Evolutionary conservation across 23 tunicate species (phyloP), one percentile per base, ranked within the genome.

Genomic region (Aplidium turbinatum): DNA sequence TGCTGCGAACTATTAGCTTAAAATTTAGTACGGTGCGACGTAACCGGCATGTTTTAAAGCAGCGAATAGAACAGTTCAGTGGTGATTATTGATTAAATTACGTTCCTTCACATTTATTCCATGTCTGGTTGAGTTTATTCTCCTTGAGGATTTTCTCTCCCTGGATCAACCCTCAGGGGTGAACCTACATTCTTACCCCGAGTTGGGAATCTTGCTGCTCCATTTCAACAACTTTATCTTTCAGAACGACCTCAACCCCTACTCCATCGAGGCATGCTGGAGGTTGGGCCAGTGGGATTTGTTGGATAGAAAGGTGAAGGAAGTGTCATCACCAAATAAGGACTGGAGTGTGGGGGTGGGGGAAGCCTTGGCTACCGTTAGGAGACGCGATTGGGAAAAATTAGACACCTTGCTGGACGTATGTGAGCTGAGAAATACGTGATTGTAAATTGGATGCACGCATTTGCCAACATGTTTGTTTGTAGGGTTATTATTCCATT

Each of bases 231-330:
- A 42, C 16, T 42, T 42, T 16, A 42, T 0, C 11, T 51, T 39
- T 2, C 45, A 90, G 97, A 47, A 73, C 38, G 91, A 84, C 16
- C 55, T 91, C 27, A 68, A 75, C 23, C 39, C 83, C 9, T 79
- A 55, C 38, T 58, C 77, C 23, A 58, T 91, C 29, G 97, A 91
- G 57, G 97, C 97, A 22, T 87, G 92, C 28, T 91, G 97, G 97
- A 79, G 91, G 40, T 78, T 91, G 4, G 97, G 97, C 1, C 54
- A 81, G 20, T 91, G 97, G 97, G 97, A 84, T 64, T 4, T 63
- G 19, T 52, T 91, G 39, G 73, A 81, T 0, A 77, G 79, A 36
- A 68, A 91, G 38, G 35, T 87, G 11, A 22, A 55, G 24, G 56
- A 47, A 1, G 33, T 39, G 2, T 28, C 36, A 19, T 23, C 68